Base-by-base conservation (phyloP, 2,113 vertebrate genomes). In the Poecilia latipinna region DNA sequence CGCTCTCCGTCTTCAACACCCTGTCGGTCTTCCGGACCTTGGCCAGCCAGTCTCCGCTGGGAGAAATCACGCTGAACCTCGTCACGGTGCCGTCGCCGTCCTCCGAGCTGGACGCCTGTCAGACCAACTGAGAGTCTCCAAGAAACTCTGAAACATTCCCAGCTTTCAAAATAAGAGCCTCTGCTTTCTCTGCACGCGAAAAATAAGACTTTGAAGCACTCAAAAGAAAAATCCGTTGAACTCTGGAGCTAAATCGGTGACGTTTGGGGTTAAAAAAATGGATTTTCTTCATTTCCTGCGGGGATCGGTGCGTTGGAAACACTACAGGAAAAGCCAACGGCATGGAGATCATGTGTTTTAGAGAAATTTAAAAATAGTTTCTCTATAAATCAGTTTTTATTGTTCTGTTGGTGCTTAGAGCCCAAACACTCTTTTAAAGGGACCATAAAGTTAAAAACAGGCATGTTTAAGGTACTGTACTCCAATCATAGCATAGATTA, bases 61-160 rank as follows among this genome's bases (percentile, higher is more conserved):
- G 89, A 22, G 94, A 95, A 48, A 87, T 95, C 22, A 95, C 93
- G 0, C 91, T 95, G 57, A 92, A 88, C 82, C 82, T 95, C 68
- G 88, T 94, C 24, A 42, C 85, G 17, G 78, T 93, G 31, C 61
- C 84, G 0, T 10, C 29, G 0, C 51, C 72, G 3, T 19, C 35
- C 2, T 0, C 60, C 0, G 72, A 86, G 11, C 0, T 3, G 1
- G 0, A 5, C 62, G 1, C 3, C 75, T 79, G 79, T 0, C 72
- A 32, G 60, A 33, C 44, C 3, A 0, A 12, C 26, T 73, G 35
- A 71, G 78, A 71, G 5, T 75, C 26, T 42, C 22, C 64, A 65
- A 48, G 28, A 42, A 42, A 48, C 44, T 48, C 44, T 57, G 17
- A 29, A 74, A 31, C 29, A 44, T 11, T 33, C 28, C n/a, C 33